Evolutionary conservation across 2,113 vertebrate genomes (phyloP).

Genomic region (Phalacrocorax carbo): DNA sequence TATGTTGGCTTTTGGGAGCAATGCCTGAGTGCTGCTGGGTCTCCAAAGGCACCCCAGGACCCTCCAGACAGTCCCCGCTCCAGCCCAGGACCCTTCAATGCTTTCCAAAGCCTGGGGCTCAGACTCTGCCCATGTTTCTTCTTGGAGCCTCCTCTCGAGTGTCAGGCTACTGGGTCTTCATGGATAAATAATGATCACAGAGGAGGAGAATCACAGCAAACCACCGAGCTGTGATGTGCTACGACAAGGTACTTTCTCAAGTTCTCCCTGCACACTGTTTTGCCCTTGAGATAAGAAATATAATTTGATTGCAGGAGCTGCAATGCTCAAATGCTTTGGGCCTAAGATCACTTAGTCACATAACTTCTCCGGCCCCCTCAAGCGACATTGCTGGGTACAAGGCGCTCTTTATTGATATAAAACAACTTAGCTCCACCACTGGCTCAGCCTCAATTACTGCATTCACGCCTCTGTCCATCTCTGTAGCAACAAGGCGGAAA

Average conservation of each 20-base stretch:
- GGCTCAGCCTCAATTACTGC: background rate
- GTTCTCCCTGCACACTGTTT: background rate
- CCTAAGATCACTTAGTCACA: background rate
- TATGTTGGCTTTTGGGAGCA: background rate
- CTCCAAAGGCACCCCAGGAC: background rate
- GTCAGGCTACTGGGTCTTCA: background rate
- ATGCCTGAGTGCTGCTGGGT: fast-evolving
- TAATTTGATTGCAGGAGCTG: conserved; percentile 28
- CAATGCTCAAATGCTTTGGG: background rate
- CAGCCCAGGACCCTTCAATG: background rate
- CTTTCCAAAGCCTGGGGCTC: background rate
- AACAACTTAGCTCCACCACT: background rate
- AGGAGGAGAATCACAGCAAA: background rate
- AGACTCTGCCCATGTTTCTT: background rate
- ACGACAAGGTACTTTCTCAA: conserved; percentile 1
- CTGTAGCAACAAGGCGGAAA: background rate
- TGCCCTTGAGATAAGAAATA: conserved; percentile 15
- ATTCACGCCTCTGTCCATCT: background rate
- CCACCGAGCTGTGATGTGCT: background rate
- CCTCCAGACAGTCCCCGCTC: background rate
- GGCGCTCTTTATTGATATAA: background rate
- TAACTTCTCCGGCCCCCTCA: background rate
- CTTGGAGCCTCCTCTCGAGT: background rate
- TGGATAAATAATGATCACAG: background rate
- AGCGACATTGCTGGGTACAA: background rate